A percentile compares a stretch with the other conserved stretches of the same genome.
Conservation (phyloP, 2,888 invertebrate genomes). For the Phyllotreta cruciferae region DNA sequence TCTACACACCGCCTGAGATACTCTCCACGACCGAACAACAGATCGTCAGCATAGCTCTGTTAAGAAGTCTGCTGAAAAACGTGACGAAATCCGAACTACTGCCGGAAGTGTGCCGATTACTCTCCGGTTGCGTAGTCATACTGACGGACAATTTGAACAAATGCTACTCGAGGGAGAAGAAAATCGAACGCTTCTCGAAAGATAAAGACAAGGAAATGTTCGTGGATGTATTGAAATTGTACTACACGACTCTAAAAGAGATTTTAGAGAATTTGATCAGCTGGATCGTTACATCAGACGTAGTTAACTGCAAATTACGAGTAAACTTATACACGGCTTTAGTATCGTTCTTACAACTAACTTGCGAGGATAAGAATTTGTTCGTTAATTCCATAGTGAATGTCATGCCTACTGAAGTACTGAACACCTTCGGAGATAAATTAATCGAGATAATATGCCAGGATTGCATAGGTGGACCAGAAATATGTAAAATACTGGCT, state of each 20-base stretch:
- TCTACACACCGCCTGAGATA: slow-evolving; percentile 74
- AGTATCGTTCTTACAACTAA: slow-evolving; percentile 80
- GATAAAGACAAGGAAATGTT: slow-evolving; percentile 36
- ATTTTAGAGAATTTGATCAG: slow-evolving; percentile 79
- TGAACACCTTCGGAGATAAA: slow-evolving; percentile 80
- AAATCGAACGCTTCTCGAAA: slow-evolving; percentile 47
- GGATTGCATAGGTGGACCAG: slow-evolving; percentile 88
- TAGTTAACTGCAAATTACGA: slow-evolving; percentile 81
- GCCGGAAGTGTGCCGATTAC: slow-evolving; percentile 78
- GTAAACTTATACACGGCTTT: slow-evolving; percentile 88
- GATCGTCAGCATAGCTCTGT: slow-evolving; percentile 75
- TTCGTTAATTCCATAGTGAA: too few species aligned
- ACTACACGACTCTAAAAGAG: slow-evolving; percentile 72
- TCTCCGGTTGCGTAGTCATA: slow-evolving; percentile 81
- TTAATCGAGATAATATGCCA: slow-evolving; percentile 82
- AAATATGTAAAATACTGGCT: slow-evolving; percentile 89
- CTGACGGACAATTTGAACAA: slow-evolving; percentile 79
- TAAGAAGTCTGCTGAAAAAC: slow-evolving; percentile 79
- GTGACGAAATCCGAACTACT: slow-evolving; percentile 75
- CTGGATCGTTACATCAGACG: slow-evolving; percentile 83
- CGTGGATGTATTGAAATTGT: slow-evolving; percentile 63
- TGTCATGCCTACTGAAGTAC: slow-evolving; percentile 64
- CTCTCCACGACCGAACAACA: slow-evolving; percentile 74
- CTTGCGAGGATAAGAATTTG: slow-evolving; percentile 58
- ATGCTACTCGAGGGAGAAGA: slow-evolving; percentile 68